Evolutionary conservation across 2,797 vertebrate species (phyloP).

Genomic region (Sebastes ruberrimus): DNA sequence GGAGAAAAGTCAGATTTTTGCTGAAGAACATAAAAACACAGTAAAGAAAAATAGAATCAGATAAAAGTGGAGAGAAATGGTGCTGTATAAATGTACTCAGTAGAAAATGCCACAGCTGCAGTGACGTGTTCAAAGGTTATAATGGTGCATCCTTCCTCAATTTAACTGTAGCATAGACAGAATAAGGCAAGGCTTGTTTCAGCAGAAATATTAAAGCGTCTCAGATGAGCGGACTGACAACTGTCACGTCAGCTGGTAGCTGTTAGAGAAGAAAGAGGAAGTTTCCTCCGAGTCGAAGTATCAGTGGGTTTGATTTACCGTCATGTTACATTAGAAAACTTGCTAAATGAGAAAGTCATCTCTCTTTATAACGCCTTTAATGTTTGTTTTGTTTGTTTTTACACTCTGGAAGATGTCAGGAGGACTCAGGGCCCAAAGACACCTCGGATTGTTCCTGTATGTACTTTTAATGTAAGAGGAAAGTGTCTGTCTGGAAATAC

Average conservation of each 20-base stretch:
- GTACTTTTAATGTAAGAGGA: neutral
- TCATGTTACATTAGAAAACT: neutral
- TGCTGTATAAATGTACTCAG: neutral
- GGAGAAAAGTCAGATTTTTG: neutral
- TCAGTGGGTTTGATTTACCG: neutral
- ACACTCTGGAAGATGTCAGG: neutral
- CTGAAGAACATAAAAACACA: neutral
- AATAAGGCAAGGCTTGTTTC: neutral
- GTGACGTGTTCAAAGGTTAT: neutral
- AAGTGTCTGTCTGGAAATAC: neutral
- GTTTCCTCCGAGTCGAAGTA: neutral
- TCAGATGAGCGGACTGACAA: neutral
- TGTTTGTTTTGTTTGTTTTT: neutral
- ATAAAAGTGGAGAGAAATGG: neutral
- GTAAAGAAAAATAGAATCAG: neutral
- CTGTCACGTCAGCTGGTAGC: neutral
- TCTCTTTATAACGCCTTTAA: neutral
- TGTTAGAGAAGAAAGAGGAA: conserved; percentile 37
- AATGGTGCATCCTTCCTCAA: neutral
- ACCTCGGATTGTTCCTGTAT: neutral
- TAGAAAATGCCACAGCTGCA: neutral
- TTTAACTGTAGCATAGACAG: neutral
- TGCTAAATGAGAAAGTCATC: fast-evolving
- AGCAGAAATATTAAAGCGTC: neutral
- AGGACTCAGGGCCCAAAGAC: neutral